Base-by-base conservation (phyloP, 2,888 invertebrate species). In the Coremacera marginata region DNA sequence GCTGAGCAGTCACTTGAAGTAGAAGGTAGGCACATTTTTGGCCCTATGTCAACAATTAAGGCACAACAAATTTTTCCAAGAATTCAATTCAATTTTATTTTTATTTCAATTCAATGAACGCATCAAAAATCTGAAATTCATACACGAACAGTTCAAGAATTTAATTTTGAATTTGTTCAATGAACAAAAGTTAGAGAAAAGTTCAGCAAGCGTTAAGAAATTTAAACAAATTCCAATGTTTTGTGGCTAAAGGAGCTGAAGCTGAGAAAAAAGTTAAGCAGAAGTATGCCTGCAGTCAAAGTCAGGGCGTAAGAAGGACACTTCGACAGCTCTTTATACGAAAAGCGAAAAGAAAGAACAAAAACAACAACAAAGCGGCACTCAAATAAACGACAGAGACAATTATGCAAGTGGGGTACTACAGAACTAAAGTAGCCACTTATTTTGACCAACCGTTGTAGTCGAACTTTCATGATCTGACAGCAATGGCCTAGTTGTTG, bases 91-190 rank as follows among this genome's bases (percentile, higher is more conserved):
- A 57, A 57, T 71, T 71, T 44, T 27, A n/a, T 22, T 57, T 60
- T n/a, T 19, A 62, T 62, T 70, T 70, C 31, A 70, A 55, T 27
- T 60, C 62, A 62, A 52, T 70, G 72, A n/a, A 27, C 14, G n/a
- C 31, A n/a, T 25, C n/a, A 19, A 70, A 71, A 31, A 19, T 31
- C 5, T 37, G 8, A 37, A 72, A 63, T 73, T 63, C 65, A 52
- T 73, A 65, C 63, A 63, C 49, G 73, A 65, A 63, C 49, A 73
- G 65, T 51, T 73, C 73, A 73, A 65, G 52, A 73, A 73, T 73
- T 71, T 73, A 63, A 73, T 63, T 73, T 27, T 7, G 73, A 73
- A 25, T 63, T 73, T 51, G 49, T 44, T n/a, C 31, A 65, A 73
- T 51, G 31, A 65, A 27, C 44, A 72, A 62, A 72, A 72, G 44